Base-by-base conservation (phyloP, 2,797 vertebrate genomes). In the Chaetophractus vellerosus region DNA sequence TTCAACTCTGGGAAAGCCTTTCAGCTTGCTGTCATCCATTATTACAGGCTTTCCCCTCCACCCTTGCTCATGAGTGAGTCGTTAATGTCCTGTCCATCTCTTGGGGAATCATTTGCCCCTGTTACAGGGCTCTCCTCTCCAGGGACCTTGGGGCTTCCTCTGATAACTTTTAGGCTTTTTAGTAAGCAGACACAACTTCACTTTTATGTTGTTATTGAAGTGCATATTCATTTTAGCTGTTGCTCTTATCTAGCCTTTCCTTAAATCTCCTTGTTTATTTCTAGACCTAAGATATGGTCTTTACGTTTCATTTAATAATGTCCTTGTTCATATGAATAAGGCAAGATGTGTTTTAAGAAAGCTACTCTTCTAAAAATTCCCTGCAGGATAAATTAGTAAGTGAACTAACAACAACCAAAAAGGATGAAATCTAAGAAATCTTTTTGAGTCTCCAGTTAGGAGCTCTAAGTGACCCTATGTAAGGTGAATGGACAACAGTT, bases 381-480 rank as follows among this genome's bases (percentile, higher is more conserved):
- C 66, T 74, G 3, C n/a, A 81, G 63, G 89, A 81, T 28, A 75
- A 63, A 31, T 61, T 15, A 92, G 14, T 41, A 41, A 83, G 48
- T 57, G 41, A 86, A 66, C 45, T 89, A 52, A 75, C 31, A 50
- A 91, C 41, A 91, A 33, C 16, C 36, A 66, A 52, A 55, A 84
- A 86, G 7, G 12, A 88, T 59, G 64, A 38, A 15, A 52, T 45
- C 23, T 33, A 64, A 84, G 68, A 50, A 93, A 11, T 83, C 71
- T 79, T 80, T 57, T 68, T 78, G 28, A 15, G 90, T 83, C 80
- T 93, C 95, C 93, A 94, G 48, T 23, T 0, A 26, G 91, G 88
- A 97, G 64, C 91, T 28, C 95, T 95, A 89, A 50, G 48, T 55
- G 59, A 50, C 26, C 68, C 83, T 86, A 24, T 24, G 23, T 19